Evolutionary conservation across 2,888 invertebrate species (phyloP), one percentile per base, ranked within the genome.

Genomic region (Villa cingulata): DNA sequence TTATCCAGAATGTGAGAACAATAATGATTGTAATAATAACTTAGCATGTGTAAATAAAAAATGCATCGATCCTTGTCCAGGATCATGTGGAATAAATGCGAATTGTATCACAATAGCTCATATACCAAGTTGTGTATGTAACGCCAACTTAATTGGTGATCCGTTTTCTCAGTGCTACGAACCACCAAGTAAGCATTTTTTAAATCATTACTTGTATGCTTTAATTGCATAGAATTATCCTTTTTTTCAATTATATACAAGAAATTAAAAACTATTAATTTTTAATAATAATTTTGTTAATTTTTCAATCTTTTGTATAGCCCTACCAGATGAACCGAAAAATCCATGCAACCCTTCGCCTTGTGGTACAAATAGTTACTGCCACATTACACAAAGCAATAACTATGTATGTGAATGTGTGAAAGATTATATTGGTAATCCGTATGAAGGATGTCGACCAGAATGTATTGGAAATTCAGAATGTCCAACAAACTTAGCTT

Each of bases 401-500:
- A 71, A 72, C 49, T 74, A 74, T 47, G 78, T 80, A 18, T 83
- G 83, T 58, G 62, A 64, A 39, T 70, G 69, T 51, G 70, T 80
- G 48, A 74, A 77, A 32, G 81, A 81, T 49, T 78, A 83, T 56
- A 77, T 77, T 53, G 86, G 86, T 19, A 83, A 84, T 65, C 85
- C 86, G 0, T 82, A 84, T 62, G 77, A 81, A 52, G 78, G 77
- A 39, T 85, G 85, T 60, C 74, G 83, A 54, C 89, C 89, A 1
- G 91, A 90, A 65, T 91, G 91, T 66, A 72, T 90, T 16, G 81
- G 85, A 46, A 90, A 90, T 62, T 81, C 83, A 1, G 90, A 91
- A 60, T 92, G 91, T 66, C 75, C 87, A 0, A 78, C 85, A 41
- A 81, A 87, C 54, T 79, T 81, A 55, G 85, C 87, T 12, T 91